Evolutionary conservation across 2,888 invertebrate species (phyloP).

Genomic region (Strigamia transsilvanica): DNA sequence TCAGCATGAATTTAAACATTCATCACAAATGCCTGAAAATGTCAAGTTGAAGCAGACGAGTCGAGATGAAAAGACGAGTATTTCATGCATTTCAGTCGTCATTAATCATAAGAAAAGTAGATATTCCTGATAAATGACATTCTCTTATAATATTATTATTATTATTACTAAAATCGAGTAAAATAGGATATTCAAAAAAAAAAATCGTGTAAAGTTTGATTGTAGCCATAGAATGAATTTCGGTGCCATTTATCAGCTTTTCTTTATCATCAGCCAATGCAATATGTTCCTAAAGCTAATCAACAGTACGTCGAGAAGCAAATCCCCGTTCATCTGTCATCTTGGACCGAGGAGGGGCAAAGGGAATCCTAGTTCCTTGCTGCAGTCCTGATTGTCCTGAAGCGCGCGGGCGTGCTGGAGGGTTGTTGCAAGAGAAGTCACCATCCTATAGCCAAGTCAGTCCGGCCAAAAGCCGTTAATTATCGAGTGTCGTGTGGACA

Average conservation of each 20-base stretch:
- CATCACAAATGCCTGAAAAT: conserved; percentile 43
- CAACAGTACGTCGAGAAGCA: conserved; percentile 18
- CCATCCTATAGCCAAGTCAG: conserved; percentile 26
- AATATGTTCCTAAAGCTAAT: conserved; percentile 40
- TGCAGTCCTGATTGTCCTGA: conserved; percentile 46
- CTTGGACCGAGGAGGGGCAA: conserved; percentile 44
- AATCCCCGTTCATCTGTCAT: conserved; percentile 49
- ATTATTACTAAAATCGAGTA: conserved; percentile 21
- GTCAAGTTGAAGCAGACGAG: conserved; percentile 43
- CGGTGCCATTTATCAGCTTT: conserved; percentile 38
- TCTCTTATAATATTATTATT: background rate
- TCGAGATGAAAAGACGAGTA: background rate
- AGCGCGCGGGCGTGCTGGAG: conserved; percentile 51
- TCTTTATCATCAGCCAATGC: conserved; percentile 33
- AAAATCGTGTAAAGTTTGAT: background rate
- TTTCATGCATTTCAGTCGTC: conserved; percentile 16
- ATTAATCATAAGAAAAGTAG: conserved; percentile 16
- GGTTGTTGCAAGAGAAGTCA: background rate
- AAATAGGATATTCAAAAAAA: background rate
- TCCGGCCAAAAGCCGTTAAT: conserved; percentile 50
- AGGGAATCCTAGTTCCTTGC: conserved; percentile 38
- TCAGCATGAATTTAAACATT: conserved; percentile 33
- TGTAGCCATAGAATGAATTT: background rate
- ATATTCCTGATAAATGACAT: conserved; percentile 35
- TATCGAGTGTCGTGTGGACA: conserved; percentile 50